Evolutionary conservation across 2,113 vertebrate species (phyloP), one percentile per base, ranked within the genome.

Genomic region (Rhipidura dahli): DNA sequence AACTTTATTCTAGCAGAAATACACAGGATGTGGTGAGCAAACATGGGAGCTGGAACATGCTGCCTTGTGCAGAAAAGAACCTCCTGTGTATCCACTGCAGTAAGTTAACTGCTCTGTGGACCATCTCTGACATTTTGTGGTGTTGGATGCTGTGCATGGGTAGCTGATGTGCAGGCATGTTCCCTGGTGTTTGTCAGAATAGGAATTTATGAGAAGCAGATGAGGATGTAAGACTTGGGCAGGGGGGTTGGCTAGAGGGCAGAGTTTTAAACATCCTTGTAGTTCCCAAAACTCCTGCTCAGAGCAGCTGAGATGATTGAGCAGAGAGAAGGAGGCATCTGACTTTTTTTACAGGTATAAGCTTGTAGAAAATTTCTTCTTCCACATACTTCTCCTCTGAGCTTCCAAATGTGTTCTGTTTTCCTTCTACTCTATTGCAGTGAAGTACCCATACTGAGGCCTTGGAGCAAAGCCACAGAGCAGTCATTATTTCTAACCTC

Each of bases 1-100:
- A 91, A 82, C 44, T 64, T 91, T 90, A 87, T 93, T 82, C 53
- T 26, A 90, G 84, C 13, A 53, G 78, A 84, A 91, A 35, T 59
- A 68, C 24, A 37, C 28, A 80, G 53, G 80, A 69, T 73, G 35
- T 4, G 40, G 72, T 39, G 72, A 93, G 84, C 35, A 94, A 91
- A 95, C 61, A 63, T 5, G 42, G 50, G 64, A 49, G 1, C 47
- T 91, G 91, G 60, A 84, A 81, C 51, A 33, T 16, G 15, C 56
- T 69, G 33, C 60, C 72, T 78, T 70, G 14, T 75, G 75, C 51
- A 71, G 81, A 23, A 65, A 70, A 77, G 50, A 63, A 8, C 49
- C n/a, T 54, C 22, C 49, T 26, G 5, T 85, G 93, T 71, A n/a
- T 54, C 51, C 53, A 70, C 14, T 40, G 39, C 50, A 42, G 42